Evolutionary conservation across 2,888 invertebrate genomes (phyloP), one percentile per base, ranked within the genome.

Genomic region (Meloe dianella): DNA sequence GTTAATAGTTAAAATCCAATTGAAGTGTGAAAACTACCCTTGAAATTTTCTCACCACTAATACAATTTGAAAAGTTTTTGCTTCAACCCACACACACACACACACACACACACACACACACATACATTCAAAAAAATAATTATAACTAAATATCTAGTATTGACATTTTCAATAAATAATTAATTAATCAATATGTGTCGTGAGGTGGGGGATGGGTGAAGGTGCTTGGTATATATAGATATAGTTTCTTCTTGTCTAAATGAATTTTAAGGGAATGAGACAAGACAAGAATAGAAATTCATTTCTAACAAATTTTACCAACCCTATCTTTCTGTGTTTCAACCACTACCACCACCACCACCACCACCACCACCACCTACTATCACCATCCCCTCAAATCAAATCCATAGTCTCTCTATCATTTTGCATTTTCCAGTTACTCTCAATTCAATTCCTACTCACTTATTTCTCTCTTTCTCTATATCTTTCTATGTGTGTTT

Each of bases 1-100:
- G 81, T 81, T 81, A 80, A 80, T 80, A 80, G 81, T 81, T 80
- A 77, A 80, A 80, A 80, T 79, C 79, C 78, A 79, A 79, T 81
- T 77, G 79, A 78, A 81, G 80, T 20, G 47, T 20, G 47, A 47
- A 47, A 47, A 47, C 47, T 47, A 47, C 20, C 47, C 47, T 20
- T 47, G 7, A 17, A 47, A 47, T 47, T n/a, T n/a, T 41, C 60
- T 64, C 60, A 63, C 32, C 29, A 73, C 73, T 71, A 73, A 71
- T 70, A 71, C 73, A 47, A 22, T 47, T 47, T n/a, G 47, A 20
- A 47, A 41, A 47, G 20, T 20, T 47, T 41, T 41, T n/a, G 10
- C 17, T n/a, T 2, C 6, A 41, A 35, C 35, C n/a, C n/a, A n/a
- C n/a, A n/a, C n/a, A n/a, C n/a, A n/a, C n/a, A n/a, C n/a, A n/a